Base-by-base conservation (phyloP, 2,797 vertebrate species). In the Melopsittacus undulatus region DNA sequence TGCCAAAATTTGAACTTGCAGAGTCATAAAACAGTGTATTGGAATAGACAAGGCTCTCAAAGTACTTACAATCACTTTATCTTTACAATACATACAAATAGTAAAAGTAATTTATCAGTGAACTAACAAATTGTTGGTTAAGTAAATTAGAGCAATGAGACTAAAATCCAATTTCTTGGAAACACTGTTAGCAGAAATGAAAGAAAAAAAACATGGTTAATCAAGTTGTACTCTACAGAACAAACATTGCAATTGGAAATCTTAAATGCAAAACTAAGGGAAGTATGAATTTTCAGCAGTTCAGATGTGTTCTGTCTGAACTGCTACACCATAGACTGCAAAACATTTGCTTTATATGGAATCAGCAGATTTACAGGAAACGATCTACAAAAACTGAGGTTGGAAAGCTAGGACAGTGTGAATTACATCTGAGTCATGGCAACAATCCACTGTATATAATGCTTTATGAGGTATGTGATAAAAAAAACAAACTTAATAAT, bases 271-370 rank as follows among this genome's bases (percentile, higher is more conserved):
- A 11, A 84, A 32, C 5, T 21, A 48, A 66, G 17, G 66, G 36
- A 54, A 84, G 4, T 16, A 34, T 64, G 66, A 84, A 70, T 16
- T 29, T 79, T 5, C 9, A 61, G 43, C 11, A 83, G 7, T 85
- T 84, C 42, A n/a, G 36, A 69, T 54, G 34, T 38, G 68, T 42
- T 49, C 51, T 32, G 24, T 75, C 63, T 62, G 59, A 80, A 69
- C 62, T 66, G 8, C 70, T 67, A 64, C 22, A n/a, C 29, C 45
- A 48, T 76, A 88, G 86, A 36, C 17, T 27, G 89, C 70, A 94
- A 69, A 95, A 69, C 49, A 66, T 73, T 81, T 51, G 19, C 42
- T 96, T 90, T 93, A 79, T 63, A 43, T 42, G 46, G 62, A 91
- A 79, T 15, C 42, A 64, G 24, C 36, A 87, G 43, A 64, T 83